Conservation (phyloP, 2,113 vertebrate species). For the Gavia stellata region DNA sequence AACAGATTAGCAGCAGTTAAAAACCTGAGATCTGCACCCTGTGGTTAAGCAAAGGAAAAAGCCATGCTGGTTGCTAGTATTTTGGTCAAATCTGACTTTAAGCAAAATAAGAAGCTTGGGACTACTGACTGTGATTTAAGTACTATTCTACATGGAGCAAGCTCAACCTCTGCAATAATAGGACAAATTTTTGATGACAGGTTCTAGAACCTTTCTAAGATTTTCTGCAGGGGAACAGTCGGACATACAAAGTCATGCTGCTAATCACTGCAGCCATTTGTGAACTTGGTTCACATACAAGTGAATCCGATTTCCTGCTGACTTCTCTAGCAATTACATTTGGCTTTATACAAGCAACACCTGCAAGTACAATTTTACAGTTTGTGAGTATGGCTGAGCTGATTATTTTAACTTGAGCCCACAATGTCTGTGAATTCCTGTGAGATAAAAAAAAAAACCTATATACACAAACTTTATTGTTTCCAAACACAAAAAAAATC, state of each 20-base stretch:
- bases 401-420: background rate
- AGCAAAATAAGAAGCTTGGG: background rate
- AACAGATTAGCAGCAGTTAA: constrained; percentile 43
- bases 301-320: background rate
- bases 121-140: background rate
- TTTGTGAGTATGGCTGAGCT: background rate
- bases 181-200: background rate
- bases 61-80: background rate
- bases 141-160: background rate
- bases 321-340: background rate
- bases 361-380: background rate
- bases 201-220: background rate
- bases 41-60: constrained; percentile 26
- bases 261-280: background rate
- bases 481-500: background rate
- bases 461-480: background rate
- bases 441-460: background rate
- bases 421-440: background rate
- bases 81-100: background rate
- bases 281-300: background rate
- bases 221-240: background rate
- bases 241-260: background rate
- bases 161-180: background rate
- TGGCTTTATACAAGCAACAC: background rate
- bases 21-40: background rate